A percentile compares a stretch with the other conserved stretches of the same genome.
These are phyloP conservation scores for Sesia apiformis DNA, from an alignment of 2,888 invertebrate genomes.

Conservation along the genomic window DNA sequence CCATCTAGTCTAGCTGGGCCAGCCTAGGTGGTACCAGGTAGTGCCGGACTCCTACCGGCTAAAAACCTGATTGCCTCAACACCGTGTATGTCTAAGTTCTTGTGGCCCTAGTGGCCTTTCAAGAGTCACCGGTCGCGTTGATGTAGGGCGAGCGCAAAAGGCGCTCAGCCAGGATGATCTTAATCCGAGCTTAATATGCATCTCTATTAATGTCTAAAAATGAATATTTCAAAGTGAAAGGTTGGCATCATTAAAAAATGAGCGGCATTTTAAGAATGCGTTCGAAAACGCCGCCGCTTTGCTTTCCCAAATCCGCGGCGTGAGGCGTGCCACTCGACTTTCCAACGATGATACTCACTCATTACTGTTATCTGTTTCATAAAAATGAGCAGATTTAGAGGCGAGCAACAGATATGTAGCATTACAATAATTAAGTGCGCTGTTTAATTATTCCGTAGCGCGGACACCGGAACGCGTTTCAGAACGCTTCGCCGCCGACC, in stretches of 20 bases:
- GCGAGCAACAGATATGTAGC: conserved; percentile 35
- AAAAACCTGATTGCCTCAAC: too few relatives aligned
- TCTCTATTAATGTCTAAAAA: neutral
- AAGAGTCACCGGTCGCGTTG: too few relatives aligned
- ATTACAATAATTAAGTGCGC: conserved; percentile 49
- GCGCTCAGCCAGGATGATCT: too few relatives aligned
- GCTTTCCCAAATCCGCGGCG: conserved; percentile 46
- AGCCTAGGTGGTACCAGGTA: too few relatives aligned
- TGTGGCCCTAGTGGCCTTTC: too few relatives aligned
- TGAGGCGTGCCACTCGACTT: conserved; percentile 28
- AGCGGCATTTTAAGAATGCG: conserved; percentile 32
- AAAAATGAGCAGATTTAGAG: conserved; percentile 45
- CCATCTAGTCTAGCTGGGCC: too few relatives aligned
- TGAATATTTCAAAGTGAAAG: conserved; percentile 30
- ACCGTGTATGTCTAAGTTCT: too few relatives aligned
- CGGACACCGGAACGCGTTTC: conserved; percentile 41
- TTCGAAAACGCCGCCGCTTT: conserved; percentile 31
- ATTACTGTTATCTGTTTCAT: conserved; percentile 25
- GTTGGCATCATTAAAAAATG: conserved; percentile 17
- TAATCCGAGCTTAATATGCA: too few relatives aligned
- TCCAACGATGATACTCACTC: conserved; percentile 22
- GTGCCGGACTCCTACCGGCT: too few relatives aligned
- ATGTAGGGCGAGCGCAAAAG: too few relatives aligned
- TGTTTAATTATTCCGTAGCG: conserved; percentile 41
- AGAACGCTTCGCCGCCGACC: conserved; percentile 17